phyloP scores from a whole-genome alignment of 2,797 vertebrate species.

The Eleutherodactylus coqui region DNA sequence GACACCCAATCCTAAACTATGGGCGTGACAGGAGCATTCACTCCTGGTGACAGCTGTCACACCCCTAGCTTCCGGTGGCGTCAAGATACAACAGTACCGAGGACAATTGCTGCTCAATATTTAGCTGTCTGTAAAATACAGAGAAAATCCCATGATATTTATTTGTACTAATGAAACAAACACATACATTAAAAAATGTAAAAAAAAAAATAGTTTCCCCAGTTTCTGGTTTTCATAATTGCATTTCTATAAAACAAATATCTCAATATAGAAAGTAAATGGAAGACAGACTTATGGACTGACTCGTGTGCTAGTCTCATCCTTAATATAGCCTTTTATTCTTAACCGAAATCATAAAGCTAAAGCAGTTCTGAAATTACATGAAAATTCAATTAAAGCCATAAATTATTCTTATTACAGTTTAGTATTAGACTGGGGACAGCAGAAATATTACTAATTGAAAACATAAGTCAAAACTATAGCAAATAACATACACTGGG shows the following conservation, averaged over 20 bases:
- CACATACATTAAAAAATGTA: no score
- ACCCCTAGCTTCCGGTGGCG: no score
- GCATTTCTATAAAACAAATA: background rate
- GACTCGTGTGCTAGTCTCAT: background rate
- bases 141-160: no score
- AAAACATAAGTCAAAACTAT: conserved; percentile 40
- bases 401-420: conserved; percentile 41
- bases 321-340: conserved; percentile 12
- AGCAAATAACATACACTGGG: conserved; percentile 36
- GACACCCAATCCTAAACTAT: no score
- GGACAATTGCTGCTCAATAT: no score
- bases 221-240: background rate
- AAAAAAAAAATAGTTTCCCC: background rate
- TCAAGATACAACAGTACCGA: no score
- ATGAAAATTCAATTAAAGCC: conserved; percentile 40
- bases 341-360: conserved; percentile 4
- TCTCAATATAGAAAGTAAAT: conserved; percentile 1
- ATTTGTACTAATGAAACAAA: no score
- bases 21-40: no score
- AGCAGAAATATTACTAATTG: conserved; percentile 46
- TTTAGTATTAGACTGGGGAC: conserved; percentile 15
- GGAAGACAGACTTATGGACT: background rate
- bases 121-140: no score
- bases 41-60: no score
- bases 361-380: conserved; percentile 14